Conservation (phyloP, 2,888 invertebrate species). For the Cryptocheilus praepositus region DNA sequence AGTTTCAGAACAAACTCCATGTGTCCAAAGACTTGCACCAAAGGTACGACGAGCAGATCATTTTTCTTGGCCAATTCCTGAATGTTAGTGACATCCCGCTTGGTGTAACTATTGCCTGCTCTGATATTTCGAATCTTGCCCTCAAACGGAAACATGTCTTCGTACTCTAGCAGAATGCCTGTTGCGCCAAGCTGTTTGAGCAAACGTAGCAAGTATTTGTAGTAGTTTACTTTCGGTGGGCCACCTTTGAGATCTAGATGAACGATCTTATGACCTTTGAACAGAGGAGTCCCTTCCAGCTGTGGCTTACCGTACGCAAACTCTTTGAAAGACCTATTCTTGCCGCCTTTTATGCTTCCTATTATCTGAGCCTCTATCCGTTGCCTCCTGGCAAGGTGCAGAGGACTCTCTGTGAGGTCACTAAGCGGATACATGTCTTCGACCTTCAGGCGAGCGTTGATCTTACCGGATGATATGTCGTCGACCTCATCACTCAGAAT, state of each 20-base stretch:
- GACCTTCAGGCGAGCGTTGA: conserved; percentile 45
- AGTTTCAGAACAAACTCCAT: conserved; percentile 88
- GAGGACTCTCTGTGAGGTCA: conserved; percentile 54
- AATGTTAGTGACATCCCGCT: conserved; percentile 77
- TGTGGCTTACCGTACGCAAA: conserved; percentile 29
- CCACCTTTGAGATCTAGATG: conserved; percentile 92
- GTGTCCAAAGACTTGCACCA: conserved; percentile 92
- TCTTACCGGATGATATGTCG: conserved; percentile 47
- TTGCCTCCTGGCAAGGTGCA: conserved; percentile 49
- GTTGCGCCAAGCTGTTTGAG: conserved; percentile 83
- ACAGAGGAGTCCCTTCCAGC: conserved; percentile 52
- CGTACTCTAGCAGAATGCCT: conserved; percentile 88
- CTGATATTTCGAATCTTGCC: conserved; percentile 79
- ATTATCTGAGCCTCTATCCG: conserved; percentile 56
- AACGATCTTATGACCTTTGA: conserved; percentile 80
- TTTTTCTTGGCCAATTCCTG: conserved; percentile 76
- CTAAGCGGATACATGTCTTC: conserved; percentile 52
- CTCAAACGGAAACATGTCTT: conserved; percentile 90
- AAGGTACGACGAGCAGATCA: conserved; percentile 83
- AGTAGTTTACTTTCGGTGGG: conserved; percentile 82
- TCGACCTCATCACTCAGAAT: conserved; percentile 66
- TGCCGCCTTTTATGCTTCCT: conserved; percentile 41
- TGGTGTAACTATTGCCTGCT: conserved; percentile 81
- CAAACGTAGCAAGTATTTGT: conserved; percentile 79
- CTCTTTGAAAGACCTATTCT: conserved; percentile 28